Evolutionary conservation across 2,888 invertebrate species (phyloP), one percentile per base, ranked within the genome.

Genomic region (Trachelus tabidus): DNA sequence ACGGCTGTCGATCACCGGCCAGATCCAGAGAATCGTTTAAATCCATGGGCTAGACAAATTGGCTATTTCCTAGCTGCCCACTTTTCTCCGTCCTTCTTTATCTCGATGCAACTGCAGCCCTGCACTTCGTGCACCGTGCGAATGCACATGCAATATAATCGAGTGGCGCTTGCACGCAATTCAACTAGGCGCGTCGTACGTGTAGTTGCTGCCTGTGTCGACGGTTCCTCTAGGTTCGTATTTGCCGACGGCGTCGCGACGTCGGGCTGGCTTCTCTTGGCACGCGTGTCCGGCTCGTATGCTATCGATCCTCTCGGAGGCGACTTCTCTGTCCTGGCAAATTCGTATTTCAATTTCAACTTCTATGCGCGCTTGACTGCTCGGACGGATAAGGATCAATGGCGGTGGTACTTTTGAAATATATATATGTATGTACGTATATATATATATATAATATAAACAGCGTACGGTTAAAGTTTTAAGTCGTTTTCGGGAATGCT

Each of bases 1-100:
- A 34, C 23, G 73, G 31, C 68, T 73, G 31, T 73, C 56, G 68
- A n/a, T 68, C 35, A 56, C 34, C 33, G 73, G 30, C 73, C 34
- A 40, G 75, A 37, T 33, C 33, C 15, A 74, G 40, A 69, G 34
- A 75, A 71, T 75, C 77, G 69, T 77, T 73, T 68, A 77, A 74
- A 83, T 83, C 81, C 80, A 81, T 81, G 81, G 80, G 76, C 82
- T 75, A 86, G 85, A 86, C 84, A 86, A 87, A 87, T 87, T 83
- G 81, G 73, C 77, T 79, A 81, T 81, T 84, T 86, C 83, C 86
- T 82, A 81, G 80, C 78, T 77, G 78, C 81, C 56, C 76, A 71
- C 79, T 71, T 31, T 71, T 3, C 6, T 11, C 31, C 33, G 12
- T 33, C 12, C 11, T 34, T 71, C 33, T 12, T 71, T 71, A 31